Base-by-base conservation (phyloP, 2,888 invertebrate species). In the Caenorhabditis macrosperma region DNA sequence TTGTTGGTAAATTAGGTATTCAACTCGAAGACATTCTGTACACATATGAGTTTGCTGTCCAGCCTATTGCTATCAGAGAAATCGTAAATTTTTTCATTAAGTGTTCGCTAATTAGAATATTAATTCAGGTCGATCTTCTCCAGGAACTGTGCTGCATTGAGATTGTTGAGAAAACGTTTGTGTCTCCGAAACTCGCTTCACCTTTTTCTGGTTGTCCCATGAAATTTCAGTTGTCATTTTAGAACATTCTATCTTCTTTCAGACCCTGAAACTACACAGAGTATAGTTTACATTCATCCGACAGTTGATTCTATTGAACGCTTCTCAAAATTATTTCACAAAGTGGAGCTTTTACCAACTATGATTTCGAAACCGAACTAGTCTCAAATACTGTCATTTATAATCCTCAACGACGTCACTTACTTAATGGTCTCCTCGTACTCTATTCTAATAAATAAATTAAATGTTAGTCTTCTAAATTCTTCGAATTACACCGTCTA, bases 21-120 rank as follows among this genome's bases (percentile, higher is more conserved):
- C 74, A 76, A 22, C 10, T 85, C 9, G 78, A 82, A 20, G 85
- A 88, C 46, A 64, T 89, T 48, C 66, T 72, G 7, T 67, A 71
- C 46, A 82, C 78, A 1, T 89, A 82, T 68, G 84, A 87, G 24
- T 87, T 85, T 41, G 88, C 86, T 5, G 68, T 88, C 17, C 88
- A 88, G 46, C 88, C 87, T 24, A 64, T 86, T 59, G 76, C 78
- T 9, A 55, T 88, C 30, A 66, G 67, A 7, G 86, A 87, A 59
- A 59, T 89, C 44, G 81, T 82, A 46, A 28, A 60, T 46, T 15
- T 54, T 26, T n/a, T 7, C 15, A 1, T 20, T 17, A 22, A 24
- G 9, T 35, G 22, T 38, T 46, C 1, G 2, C 20, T 46, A 7
- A 46, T 5, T 15, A 26, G 5, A n/a, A 30, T 22, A 44, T 57